Conservation (phyloP, 2,113 vertebrate genomes). For the Geococcyx californianus region DNA sequence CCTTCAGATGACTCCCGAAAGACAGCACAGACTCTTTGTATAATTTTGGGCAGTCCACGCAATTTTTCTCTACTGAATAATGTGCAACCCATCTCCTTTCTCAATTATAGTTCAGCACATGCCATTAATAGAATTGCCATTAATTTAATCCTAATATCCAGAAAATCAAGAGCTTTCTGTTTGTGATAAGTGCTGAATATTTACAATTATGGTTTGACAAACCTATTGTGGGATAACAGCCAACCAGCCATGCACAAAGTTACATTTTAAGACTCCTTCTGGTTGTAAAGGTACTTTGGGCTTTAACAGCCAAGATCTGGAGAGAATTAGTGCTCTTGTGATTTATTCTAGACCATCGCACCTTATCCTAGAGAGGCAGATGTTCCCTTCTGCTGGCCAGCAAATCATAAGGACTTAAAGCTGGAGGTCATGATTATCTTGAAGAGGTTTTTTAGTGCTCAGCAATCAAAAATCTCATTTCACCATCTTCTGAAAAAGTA, state of each 20-base stretch:
- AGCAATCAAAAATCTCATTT: background rate
- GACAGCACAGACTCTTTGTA: background rate
- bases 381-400: background rate
- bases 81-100: background rate
- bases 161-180: background rate
- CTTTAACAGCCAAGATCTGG: background rate
- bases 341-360: background rate
- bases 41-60: background rate
- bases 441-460: background rate
- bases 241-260: background rate
- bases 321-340: background rate
- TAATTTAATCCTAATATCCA: background rate
- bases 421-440: background rate
- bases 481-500: background rate
- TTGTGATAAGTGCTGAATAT: background rate
- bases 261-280: background rate
- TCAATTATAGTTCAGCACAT: background rate
- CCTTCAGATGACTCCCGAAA: background rate
- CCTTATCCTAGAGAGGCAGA: background rate
- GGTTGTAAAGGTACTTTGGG: background rate
- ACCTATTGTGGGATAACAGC: background rate
- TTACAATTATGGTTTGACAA: background rate
- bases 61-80: background rate
- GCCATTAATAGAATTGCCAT: background rate
- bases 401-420: background rate